Percentiles rank a stretch among this genome's conserved stretches.
Conservation (phyloP, 2,797 vertebrate genomes). For the Coracias cyanogaster region DNA sequence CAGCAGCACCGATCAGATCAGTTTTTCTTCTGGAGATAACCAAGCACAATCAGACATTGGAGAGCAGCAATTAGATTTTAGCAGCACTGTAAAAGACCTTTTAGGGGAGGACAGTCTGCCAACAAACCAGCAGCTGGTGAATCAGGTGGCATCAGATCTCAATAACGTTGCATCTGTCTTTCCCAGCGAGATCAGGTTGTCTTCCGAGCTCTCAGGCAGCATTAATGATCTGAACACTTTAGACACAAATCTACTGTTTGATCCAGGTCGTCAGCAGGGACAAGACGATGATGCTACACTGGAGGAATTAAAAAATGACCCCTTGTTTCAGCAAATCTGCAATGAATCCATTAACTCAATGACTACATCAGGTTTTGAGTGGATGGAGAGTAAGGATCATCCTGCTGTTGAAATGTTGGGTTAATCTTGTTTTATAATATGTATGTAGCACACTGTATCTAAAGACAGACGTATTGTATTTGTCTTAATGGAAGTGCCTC, state of each 20-base stretch:
- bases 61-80: conserved; percentile 92
- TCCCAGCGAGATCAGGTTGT: conserved; percentile 91
- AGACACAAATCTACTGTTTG: conserved; percentile 96
- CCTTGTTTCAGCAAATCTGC: conserved; percentile 96
- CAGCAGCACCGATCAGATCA: conserved; percentile 86
- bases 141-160: conserved; percentile 89
- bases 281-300: conserved; percentile 91
- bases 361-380: conserved; percentile 91
- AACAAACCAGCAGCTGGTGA: conserved; percentile 85
- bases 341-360: conserved; percentile 89
- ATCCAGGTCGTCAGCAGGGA: conserved; percentile 93
- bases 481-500: conserved; percentile 94
- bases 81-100: conserved; percentile 90
- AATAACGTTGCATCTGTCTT: conserved; percentile 85
- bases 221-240: conserved; percentile 95
- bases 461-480: conserved; percentile 88
- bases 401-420: conserved; percentile 97
- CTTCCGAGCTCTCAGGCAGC: conserved; percentile 94
- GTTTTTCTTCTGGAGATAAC: conserved; percentile 86
- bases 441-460: conserved; percentile 90
- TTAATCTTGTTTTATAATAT: conserved; percentile 87
- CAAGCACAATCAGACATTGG: conserved; percentile 89
- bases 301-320: conserved; percentile 94
- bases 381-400: conserved; percentile 99
- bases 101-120: conserved; percentile 86